Conservation (phyloP, 53 echinoderm and acorn worm species). For the Mesocentrotus franciscanus region DNA sequence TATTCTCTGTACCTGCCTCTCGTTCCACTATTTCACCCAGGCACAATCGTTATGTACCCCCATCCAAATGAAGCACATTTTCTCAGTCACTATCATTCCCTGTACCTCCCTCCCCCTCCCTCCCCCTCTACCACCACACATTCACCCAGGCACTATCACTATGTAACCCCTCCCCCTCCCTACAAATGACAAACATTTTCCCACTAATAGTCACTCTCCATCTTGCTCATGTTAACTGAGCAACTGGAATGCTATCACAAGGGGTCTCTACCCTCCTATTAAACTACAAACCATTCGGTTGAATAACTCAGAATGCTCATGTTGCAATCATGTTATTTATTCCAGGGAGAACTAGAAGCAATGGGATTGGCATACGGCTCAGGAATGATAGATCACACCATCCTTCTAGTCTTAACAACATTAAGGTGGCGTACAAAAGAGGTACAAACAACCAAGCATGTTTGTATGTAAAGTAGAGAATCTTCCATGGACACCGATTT, state of each 20-base stretch:
- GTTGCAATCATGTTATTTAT: neutral
- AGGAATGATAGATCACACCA: neutral
- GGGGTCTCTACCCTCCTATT: slow-evolving; percentile 17
- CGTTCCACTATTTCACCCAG: no score
- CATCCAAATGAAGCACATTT: neutral
- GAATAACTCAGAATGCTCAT: slow-evolving; percentile 7
- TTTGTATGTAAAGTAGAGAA: neutral
- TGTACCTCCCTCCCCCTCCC: neutral
- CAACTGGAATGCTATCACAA: slow-evolving; percentile 18
- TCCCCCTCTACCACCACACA: neutral
- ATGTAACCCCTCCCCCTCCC: no score
- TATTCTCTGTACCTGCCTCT: no score
- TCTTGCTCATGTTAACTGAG: neutral
- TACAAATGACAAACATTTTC: neutral
- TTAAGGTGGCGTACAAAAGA: neutral
- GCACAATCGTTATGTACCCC: no score
- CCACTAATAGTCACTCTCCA: neutral
- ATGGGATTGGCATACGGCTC: neutral
- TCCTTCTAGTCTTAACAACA: neutral
- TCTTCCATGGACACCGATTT: neutral
- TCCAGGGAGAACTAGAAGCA: neutral
- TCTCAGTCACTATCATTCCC: neutral
- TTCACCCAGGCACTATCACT: no score
- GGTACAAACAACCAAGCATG: no score
- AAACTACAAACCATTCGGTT: neutral